Percentiles rank a stretch among this genome's conserved stretches.
Conservation (phyloP, 2,113 vertebrate genomes). For the Pseudonaja textilis region DNA sequence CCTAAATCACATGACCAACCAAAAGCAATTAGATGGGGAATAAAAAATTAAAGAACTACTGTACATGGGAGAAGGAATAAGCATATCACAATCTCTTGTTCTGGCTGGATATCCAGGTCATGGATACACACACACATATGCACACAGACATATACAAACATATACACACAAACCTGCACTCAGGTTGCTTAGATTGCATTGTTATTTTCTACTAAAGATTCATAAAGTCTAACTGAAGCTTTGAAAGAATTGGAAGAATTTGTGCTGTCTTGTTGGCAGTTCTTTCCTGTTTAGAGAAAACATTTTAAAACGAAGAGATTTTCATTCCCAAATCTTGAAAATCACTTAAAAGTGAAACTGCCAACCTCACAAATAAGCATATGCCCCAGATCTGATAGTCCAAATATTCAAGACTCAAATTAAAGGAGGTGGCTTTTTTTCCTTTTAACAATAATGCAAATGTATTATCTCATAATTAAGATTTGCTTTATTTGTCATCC, state of each 20-base stretch:
- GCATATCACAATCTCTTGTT: not conserved
- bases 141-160: not conserved
- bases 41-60: not conserved
- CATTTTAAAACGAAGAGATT: not conserved
- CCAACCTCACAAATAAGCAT: not conserved
- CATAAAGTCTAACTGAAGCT: not conserved
- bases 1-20: not conserved
- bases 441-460: not conserved
- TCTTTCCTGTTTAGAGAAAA: not conserved
- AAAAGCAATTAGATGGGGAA: not conserved
- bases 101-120: not conserved
- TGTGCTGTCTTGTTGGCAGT: not conserved
- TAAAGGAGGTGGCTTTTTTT: not conserved
- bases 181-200: not conserved
- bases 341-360: conserved; percentile 8
- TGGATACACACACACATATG: too few relatives aligned
- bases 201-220: not conserved
- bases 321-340: conserved; percentile 6
- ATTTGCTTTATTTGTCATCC: not conserved
- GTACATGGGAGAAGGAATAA: not conserved
- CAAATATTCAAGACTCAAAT: not conserved
- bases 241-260: not conserved
- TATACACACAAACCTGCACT: not conserved
- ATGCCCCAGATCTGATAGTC: not conserved
- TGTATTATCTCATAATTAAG: not conserved